These are phyloP conservation scores for Sebastiscus tertius DNA, from an alignment of 2,797 vertebrate species.

Conservation along the genomic window DNA sequence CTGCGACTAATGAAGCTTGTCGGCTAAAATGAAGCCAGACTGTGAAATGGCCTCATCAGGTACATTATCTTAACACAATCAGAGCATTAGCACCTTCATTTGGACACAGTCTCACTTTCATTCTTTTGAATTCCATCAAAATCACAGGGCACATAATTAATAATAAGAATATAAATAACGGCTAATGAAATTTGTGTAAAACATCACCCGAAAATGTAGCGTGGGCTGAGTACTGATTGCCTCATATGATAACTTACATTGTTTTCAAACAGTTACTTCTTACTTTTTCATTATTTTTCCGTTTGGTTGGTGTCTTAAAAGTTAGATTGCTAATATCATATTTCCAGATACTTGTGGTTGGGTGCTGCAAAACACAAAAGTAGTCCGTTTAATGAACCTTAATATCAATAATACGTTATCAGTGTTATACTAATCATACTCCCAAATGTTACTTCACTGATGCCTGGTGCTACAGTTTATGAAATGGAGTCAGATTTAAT, in stretches of 20 bases:
- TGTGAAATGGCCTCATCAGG: slow-evolving; percentile 82
- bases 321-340: background rate
- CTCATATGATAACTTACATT: background rate
- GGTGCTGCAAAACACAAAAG: background rate
- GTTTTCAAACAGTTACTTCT: background rate
- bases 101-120: slow-evolving; percentile 52
- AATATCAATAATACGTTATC: background rate
- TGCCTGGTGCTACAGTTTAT: background rate
- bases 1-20: slow-evolving; percentile 81
- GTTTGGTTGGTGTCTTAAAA: background rate
- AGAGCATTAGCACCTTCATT: slow-evolving; percentile 66
- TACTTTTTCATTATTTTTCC: background rate
- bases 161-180: slow-evolving; percentile 35
- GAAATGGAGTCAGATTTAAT: background rate
- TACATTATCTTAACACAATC: slow-evolving; percentile 81
- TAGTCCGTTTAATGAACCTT: background rate
- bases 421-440: background rate
- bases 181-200: slow-evolving; percentile 30
- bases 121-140: slow-evolving; percentile 36
- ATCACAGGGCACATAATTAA: slow-evolving; percentile 34
- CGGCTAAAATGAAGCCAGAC: slow-evolving; percentile 79
- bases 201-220: slow-evolving; percentile 6
- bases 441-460: background rate
- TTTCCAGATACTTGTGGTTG: background rate
- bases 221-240: background rate